Conservation (phyloP, 2,113 vertebrate genomes). For the Sebastes fasciatus region DNA sequence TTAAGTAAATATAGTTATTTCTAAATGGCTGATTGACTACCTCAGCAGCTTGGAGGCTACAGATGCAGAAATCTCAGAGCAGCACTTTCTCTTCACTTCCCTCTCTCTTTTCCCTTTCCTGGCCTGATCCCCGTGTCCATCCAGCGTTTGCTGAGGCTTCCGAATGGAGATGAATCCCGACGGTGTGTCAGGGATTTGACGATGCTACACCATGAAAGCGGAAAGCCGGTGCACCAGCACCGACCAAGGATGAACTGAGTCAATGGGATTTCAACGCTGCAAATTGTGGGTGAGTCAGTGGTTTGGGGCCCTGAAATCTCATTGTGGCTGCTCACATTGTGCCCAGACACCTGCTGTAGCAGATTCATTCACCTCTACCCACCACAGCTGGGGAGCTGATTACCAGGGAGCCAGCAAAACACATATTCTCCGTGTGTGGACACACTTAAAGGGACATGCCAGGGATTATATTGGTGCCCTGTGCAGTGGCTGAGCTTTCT, state of each 20-base stretch:
- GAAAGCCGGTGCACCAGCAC: slow-evolving; percentile 54
- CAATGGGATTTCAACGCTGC: slow-evolving; percentile 73
- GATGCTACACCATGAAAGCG: slow-evolving; percentile 56
- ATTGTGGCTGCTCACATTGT: slow-evolving; percentile 71
- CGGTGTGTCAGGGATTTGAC: slow-evolving; percentile 75
- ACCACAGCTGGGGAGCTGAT: slow-evolving; percentile 63
- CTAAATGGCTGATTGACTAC: slow-evolving; percentile 63
- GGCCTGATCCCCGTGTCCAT: slow-evolving; percentile 74
- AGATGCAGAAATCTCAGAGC: slow-evolving; percentile 62
- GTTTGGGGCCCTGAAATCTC: slow-evolving; percentile 74
- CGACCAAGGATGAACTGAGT: slow-evolving; percentile 58
- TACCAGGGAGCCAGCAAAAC: slow-evolving; percentile 54
- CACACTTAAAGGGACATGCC: slow-evolving; percentile 37
- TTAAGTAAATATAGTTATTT: slow-evolving; percentile 55
- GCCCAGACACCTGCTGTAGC: slow-evolving; percentile 67
- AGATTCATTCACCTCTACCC: slow-evolving; percentile 72
- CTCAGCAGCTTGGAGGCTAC: slow-evolving; percentile 70
- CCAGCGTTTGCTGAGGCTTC: slow-evolving; percentile 77
- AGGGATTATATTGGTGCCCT: slow-evolving; percentile 52
- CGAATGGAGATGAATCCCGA: slow-evolving; percentile 74
- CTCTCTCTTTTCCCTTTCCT: slow-evolving; percentile 29
- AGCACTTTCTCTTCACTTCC: slow-evolving; percentile 67
- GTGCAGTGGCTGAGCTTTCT: slow-evolving; percentile 44
- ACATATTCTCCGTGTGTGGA: slow-evolving; percentile 39
- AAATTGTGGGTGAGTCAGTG: slow-evolving; percentile 75